Conservation (phyloP, 2,113 vertebrate species). For the Lophura nycthemera region DNA sequence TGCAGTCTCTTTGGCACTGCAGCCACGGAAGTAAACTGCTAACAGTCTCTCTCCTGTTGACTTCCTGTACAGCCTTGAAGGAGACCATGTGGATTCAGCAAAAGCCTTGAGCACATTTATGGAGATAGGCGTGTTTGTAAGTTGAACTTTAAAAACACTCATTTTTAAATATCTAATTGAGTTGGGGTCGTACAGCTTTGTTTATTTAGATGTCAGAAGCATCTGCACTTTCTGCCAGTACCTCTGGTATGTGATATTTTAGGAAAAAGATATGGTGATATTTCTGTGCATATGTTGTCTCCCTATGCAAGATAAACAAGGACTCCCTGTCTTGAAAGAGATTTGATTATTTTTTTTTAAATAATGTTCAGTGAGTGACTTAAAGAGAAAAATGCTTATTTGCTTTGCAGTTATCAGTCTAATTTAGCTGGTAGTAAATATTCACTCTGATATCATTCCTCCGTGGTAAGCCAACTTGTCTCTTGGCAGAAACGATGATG, state of each 20-base stretch:
- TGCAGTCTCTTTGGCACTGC: background rate
- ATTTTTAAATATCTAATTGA: background rate
- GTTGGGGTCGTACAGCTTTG: background rate
- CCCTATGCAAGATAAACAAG: background rate
- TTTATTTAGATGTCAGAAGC: background rate
- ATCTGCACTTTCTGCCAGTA: background rate
- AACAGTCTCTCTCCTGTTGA: background rate
- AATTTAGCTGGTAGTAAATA: background rate
- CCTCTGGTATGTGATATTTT: fast-evolving
- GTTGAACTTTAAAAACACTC: background rate
- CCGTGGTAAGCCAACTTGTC: background rate
- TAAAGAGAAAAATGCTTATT: background rate
- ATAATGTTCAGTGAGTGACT: background rate
- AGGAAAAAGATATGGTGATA: background rate
- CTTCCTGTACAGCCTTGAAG: background rate
- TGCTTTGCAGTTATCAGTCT: conserved; percentile 7
- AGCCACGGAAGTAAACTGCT: fast-evolving
- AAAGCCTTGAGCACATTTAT: background rate
- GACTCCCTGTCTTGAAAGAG: background rate
- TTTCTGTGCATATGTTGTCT: background rate
- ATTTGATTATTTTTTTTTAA: background rate
- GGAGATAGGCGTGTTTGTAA: background rate
- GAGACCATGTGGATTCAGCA: background rate
- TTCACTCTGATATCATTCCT: background rate
- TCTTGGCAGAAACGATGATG: background rate